Percentiles rank a stretch among this genome's conserved stretches.
Evolutionary conservation across 1,140 invertebrate species (phyloP).

Genomic region (Stenopsyche tienmushanensis): DNA sequence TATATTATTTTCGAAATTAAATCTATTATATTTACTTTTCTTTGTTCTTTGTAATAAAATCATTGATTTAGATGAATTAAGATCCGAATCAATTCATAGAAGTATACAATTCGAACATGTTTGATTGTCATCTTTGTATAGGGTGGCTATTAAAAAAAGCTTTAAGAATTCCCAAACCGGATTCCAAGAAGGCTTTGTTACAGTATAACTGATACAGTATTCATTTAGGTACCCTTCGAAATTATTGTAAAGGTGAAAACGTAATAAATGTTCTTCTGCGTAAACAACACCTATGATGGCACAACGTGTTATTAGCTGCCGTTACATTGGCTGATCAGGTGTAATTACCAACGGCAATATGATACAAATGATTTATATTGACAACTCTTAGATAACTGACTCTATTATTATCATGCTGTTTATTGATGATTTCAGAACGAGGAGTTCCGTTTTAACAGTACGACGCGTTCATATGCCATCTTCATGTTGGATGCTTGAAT

Average conservation of each 20-base stretch:
- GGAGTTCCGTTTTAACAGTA: background rate
- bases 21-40: too few species aligned
- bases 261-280: slow-evolving; percentile 8
- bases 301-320: slow-evolving; percentile 23
- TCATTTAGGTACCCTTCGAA: background rate
- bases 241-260: background rate
- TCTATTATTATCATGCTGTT: slow-evolving; percentile 17
- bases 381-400: slow-evolving; percentile 23
- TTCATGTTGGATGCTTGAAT: background rate
- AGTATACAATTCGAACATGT: too few species aligned
- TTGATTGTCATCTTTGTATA: too few species aligned
- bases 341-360: slow-evolving; percentile 25
- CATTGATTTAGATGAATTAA: too few species aligned
- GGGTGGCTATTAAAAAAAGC: too few species aligned
- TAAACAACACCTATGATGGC: slow-evolving; percentile 33
- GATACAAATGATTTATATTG: slow-evolving; percentile 31
- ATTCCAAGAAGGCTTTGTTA: too few species aligned
- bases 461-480: background rate
- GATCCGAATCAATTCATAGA: too few species aligned
- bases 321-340: slow-evolving; percentile 31
- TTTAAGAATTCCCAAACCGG: too few species aligned
- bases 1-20: too few species aligned
- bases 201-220: too few species aligned
- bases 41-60: too few species aligned
- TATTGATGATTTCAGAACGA: background rate